Conservation (phyloP, 2,888 invertebrate species). For the Pristionchus exspectatus region DNA sequence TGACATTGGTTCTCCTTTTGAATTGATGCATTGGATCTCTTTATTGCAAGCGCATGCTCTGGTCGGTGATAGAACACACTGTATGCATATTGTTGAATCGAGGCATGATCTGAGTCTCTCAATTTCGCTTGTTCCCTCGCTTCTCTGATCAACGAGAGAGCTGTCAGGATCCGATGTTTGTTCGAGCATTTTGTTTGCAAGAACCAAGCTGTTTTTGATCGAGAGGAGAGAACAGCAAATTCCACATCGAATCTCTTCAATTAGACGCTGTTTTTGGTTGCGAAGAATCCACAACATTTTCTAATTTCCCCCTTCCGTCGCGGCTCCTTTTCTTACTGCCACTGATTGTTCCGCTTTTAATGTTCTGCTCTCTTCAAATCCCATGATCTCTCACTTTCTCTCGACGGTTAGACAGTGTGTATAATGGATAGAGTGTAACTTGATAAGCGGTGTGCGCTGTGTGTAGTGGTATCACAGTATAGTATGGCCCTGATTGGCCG, state of each 20-base stretch:
- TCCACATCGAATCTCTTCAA: background rate
- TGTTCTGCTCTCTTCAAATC: background rate
- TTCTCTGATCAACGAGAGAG: background rate
- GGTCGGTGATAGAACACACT: no score
- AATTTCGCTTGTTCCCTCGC: background rate
- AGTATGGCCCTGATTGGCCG: background rate
- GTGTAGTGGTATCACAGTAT: background rate
- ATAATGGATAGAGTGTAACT: background rate
- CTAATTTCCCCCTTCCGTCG: background rate
- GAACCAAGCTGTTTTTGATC: background rate
- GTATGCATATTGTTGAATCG: no score
- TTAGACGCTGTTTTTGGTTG: background rate
- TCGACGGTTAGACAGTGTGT: background rate
- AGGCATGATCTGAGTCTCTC: no score
- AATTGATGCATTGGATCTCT: background rate
- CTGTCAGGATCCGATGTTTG: background rate
- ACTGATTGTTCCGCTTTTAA: background rate
- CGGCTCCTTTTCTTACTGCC: background rate
- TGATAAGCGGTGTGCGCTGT: background rate
- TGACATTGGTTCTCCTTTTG: background rate
- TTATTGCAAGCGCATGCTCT: no score
- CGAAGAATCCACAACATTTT: conserved; percentile 5
- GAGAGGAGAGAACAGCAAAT: conserved; percentile 1
- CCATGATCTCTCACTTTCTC: background rate
- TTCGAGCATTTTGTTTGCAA: no score